Evolutionary conservation across 2,888 invertebrate genomes (phyloP).

Genomic region (Neoitamus cyanurus): DNA sequence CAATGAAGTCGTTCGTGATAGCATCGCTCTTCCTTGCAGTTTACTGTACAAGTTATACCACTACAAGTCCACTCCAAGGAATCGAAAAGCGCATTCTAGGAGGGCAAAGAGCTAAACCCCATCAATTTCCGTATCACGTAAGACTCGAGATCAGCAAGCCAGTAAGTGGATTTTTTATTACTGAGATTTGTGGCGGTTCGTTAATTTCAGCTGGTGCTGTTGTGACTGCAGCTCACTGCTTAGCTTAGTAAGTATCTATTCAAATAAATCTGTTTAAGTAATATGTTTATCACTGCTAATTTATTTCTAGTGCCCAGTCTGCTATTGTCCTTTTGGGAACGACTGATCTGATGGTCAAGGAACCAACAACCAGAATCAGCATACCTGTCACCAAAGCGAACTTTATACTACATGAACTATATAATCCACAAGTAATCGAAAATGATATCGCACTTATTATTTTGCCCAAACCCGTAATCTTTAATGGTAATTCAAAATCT

Average conservation of each 20-base stretch:
- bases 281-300: not conserved
- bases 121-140: slow-evolving; percentile 60
- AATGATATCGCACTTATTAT: slow-evolving; percentile 14
- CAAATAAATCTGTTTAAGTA: not conserved
- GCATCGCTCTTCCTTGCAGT: not conserved
- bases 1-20: not conserved
- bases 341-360: not conserved
- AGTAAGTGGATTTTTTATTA: not conserved
- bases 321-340: not conserved
- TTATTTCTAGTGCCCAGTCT: not conserved
- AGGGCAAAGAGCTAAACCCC: slow-evolving; percentile 60
- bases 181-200: slow-evolving; percentile 44
- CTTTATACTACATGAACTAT: not conserved
- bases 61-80: not conserved
- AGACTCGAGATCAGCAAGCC: not conserved
- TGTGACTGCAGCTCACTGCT: slow-evolving; percentile 49
- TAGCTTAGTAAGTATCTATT: not conserved
- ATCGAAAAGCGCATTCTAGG: slow-evolving; percentile 61
- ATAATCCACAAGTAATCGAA: not conserved
- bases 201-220: slow-evolving; percentile 34
- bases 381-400: not conserved
- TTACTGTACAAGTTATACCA: not conserved
- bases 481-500: not conserved
- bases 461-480: not conserved
- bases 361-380: not conserved